phyloP scores from a whole-genome alignment of 2,888 invertebrate genomes.

The Acronicta psi region DNA sequence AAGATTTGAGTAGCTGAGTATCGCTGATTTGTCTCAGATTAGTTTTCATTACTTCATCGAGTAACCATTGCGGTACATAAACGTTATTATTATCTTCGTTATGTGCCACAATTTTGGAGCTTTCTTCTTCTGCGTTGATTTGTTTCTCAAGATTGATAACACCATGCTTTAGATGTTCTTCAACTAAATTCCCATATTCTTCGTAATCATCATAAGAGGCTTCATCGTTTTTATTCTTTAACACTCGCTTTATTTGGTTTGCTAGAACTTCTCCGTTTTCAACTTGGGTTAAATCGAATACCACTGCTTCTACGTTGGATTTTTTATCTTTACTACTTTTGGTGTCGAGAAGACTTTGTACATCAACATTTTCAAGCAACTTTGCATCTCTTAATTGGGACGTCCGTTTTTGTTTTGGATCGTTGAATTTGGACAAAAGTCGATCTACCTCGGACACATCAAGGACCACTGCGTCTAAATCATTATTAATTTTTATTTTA shows the following conservation, averaged over 20 bases:
- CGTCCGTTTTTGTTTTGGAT: slow-evolving; percentile 1
- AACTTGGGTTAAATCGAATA: slow-evolving; percentile 45
- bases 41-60: slow-evolving; percentile 33
- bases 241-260: slow-evolving; percentile 32
- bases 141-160: slow-evolving; percentile 1
- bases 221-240: slow-evolving; percentile 7
- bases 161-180: slow-evolving; percentile 21
- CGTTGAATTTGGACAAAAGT: slow-evolving; percentile 27
- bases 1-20: slow-evolving; percentile 24
- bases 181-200: slow-evolving; percentile 20
- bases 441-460: slow-evolving; percentile 54
- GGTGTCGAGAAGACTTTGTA: slow-evolving; percentile 19
- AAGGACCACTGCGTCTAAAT: slow-evolving; percentile 66
- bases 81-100: slow-evolving; percentile 54
- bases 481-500: slow-evolving; percentile 58
- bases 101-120: slow-evolving; percentile 54
- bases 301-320: slow-evolving; percentile 40
- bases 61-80: slow-evolving; percentile 61
- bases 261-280: slow-evolving; percentile 40
- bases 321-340: slow-evolving; percentile 8
- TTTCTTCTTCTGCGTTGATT: slow-evolving; percentile 29
- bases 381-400: slow-evolving; percentile 3
- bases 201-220: slow-evolving; percentile 17
- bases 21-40: slow-evolving; percentile 1
- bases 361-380: slow-evolving; percentile 27